phyloP scores from a whole-genome alignment of 2,113 vertebrate genomes.

The Channa argus region DNA sequence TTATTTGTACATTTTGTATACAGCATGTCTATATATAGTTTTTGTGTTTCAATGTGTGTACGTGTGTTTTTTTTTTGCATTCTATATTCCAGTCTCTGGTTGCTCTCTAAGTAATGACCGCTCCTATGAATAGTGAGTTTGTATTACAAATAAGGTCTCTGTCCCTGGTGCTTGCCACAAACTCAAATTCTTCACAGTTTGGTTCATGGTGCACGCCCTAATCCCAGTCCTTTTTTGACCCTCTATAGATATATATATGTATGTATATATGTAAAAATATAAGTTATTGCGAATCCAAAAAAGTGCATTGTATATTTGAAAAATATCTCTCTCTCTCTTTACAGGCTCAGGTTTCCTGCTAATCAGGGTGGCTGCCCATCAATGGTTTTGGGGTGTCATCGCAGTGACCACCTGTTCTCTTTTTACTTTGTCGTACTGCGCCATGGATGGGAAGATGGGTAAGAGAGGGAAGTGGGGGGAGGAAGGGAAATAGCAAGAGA shows the following conservation, averaged over 20 bases:
- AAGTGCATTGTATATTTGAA: slow-evolving; percentile 86
- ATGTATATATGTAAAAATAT: slow-evolving; percentile 83
- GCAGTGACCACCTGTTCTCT: background rate
- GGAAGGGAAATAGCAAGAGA: slow-evolving; percentile 16
- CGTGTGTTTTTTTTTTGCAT: slow-evolving; percentile 57
- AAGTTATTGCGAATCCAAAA: slow-evolving; percentile 88
- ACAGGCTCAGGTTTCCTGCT: slow-evolving; percentile 56
- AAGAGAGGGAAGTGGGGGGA: background rate
- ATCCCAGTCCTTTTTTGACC: slow-evolving; percentile 64
- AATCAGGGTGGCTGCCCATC: slow-evolving; percentile 25
- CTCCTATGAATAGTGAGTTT: slow-evolving; percentile 67
- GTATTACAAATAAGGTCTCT: slow-evolving; percentile 61
- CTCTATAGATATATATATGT: slow-evolving; percentile 56
- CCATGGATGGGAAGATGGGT: slow-evolving; percentile 22
- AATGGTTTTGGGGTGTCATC: slow-evolving; percentile 5
- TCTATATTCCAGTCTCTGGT: slow-evolving; percentile 66
- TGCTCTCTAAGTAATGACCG: slow-evolving; percentile 76
- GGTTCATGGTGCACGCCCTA: slow-evolving; percentile 62
- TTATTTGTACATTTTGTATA: slow-evolving; percentile 50
- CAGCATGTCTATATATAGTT: slow-evolving; percentile 41
- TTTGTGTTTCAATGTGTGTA: slow-evolving; percentile 35
- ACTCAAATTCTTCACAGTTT: slow-evolving; percentile 81
- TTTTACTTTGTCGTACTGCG: background rate
- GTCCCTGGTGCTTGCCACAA: slow-evolving; percentile 57
- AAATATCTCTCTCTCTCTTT: slow-evolving; percentile 82